Evolutionary conservation across 2,113 vertebrate genomes (phyloP).

Genomic region (Pedionomus torquatus): DNA sequence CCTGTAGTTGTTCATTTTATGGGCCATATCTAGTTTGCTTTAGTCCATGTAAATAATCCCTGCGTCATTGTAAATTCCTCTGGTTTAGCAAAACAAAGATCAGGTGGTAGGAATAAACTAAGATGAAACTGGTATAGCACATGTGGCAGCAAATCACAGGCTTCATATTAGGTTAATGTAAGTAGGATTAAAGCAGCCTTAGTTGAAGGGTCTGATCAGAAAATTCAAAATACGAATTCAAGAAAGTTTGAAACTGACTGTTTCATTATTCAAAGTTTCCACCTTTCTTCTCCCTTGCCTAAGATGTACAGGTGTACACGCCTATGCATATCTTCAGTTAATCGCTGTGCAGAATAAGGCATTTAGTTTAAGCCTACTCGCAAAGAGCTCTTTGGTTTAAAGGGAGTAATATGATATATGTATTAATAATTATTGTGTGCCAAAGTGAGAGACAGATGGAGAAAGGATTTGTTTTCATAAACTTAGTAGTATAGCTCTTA

Average conservation of each 20-base stretch:
- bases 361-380: background rate
- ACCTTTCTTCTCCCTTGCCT: background rate
- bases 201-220: background rate
- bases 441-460: background rate
- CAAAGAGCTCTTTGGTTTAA: background rate
- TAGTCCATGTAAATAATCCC: background rate
- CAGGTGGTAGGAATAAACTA: background rate
- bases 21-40: background rate
- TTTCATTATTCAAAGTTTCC: background rate
- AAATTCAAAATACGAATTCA: background rate
- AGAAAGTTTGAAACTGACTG: background rate
- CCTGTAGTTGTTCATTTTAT: background rate
- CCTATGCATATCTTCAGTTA: background rate
- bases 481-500: background rate
- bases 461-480: constrained; percentile 24
- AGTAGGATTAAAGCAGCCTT: background rate
- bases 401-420: background rate
- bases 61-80: background rate
- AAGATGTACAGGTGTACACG: background rate
- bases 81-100: background rate
- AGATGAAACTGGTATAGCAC: background rate
- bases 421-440: background rate
- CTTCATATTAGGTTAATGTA: background rate
- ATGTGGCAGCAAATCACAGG: background rate
- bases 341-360: background rate